phyloP scores from a whole-genome alignment of 2,888 invertebrate species.

The Electrophaes corylata region DNA sequence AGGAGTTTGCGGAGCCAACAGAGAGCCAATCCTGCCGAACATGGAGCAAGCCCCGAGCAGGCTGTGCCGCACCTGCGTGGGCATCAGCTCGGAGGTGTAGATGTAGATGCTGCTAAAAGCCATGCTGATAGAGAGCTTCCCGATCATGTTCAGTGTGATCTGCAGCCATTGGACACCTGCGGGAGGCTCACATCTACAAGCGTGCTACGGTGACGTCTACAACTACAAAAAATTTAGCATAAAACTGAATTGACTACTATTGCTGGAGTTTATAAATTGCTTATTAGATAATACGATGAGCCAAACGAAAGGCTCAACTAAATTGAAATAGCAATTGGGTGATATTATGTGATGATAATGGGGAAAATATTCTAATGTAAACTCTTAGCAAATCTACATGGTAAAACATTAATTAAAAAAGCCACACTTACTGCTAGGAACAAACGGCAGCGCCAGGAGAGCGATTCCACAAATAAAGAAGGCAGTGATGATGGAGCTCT shows the following conservation, averaged over 20 bases:
- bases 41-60: constrained; percentile 87
- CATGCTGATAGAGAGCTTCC: constrained; percentile 78
- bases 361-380: too few relatives aligned
- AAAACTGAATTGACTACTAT: background rate
- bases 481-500: constrained; percentile 82
- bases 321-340: background rate
- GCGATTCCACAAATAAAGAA: constrained; percentile 84
- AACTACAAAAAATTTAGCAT: background rate
- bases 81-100: constrained; percentile 88
- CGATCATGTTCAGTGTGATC: constrained; percentile 77
- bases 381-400: too few relatives aligned
- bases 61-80: constrained; percentile 86
- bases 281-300: background rate
- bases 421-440: constrained; percentile 77
- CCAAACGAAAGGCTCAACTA: background rate
- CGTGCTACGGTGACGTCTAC: constrained; percentile 5
- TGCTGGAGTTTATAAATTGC: too few relatives aligned
- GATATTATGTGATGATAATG: too few relatives aligned
- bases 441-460: constrained; percentile 83
- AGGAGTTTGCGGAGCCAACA: constrained; percentile 87
- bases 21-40: constrained; percentile 86
- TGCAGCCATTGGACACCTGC: constrained; percentile 73
- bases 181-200: constrained; percentile 35
- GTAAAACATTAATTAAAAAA: too few relatives aligned
- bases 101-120: constrained; percentile 77